These are phyloP conservation scores for Bombus impatiens DNA, from an alignment of 1,140 invertebrate genomes.

Conservation along the genomic window DNA sequence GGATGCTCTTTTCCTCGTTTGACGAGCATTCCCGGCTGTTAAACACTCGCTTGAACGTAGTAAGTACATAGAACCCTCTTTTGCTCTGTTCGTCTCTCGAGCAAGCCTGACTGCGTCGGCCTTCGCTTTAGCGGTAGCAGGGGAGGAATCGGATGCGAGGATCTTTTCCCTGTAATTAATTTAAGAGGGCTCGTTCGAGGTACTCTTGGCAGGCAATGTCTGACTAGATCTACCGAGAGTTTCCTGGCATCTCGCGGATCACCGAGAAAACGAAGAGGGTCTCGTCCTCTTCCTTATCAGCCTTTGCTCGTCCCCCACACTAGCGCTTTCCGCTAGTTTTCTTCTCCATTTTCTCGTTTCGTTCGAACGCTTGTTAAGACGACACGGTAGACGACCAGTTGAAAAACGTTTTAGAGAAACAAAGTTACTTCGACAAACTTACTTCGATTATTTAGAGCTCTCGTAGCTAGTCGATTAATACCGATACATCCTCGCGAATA, in stretches of 20 bases:
- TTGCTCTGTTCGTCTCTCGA: constrained; percentile 59
- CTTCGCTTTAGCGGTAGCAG: constrained; percentile 20
- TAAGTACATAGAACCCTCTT: constrained; percentile 55
- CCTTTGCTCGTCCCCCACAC: neutral
- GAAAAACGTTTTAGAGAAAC: too few species aligned
- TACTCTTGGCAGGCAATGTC: constrained; percentile 56
- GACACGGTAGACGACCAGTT: too few species aligned
- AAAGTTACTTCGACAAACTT: too few species aligned
- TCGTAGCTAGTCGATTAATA: too few species aligned
- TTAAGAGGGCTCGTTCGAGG: constrained; percentile 76
- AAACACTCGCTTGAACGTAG: constrained; percentile 69
- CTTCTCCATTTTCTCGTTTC: neutral
- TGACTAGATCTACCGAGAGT: constrained; percentile 47
- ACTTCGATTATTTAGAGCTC: too few species aligned
- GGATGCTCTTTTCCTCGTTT: constrained; percentile 68
- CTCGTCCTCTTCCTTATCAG: constrained; percentile 47
- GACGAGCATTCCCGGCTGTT: constrained; percentile 72
- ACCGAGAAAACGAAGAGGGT: constrained; percentile 59
- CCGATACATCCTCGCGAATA: too few species aligned
- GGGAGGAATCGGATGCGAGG: constrained; percentile 71
- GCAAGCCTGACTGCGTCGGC: constrained; percentile 41
- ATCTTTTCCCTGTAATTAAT: constrained; percentile 80
- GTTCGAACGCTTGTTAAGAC: neutral
- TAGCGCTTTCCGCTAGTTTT: neutral
- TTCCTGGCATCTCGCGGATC: constrained; percentile 66